Percentiles rank a stretch among this genome's conserved stretches.
Conservation (phyloP, 2,888 invertebrate species). For the Latrodectus elegans region DNA sequence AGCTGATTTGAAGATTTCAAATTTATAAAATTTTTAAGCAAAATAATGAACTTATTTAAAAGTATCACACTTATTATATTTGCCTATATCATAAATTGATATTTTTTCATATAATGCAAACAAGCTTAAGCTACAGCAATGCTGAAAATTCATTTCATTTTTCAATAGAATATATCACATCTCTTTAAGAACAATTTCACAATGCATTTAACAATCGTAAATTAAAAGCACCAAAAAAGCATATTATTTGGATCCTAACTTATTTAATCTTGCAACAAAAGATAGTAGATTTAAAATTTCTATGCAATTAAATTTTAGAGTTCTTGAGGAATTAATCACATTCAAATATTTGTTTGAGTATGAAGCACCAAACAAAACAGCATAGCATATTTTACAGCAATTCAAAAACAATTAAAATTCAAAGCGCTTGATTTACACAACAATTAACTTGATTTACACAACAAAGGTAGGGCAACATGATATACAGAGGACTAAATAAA, state of each 20-base stretch:
- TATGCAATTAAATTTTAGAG: too few relatives aligned
- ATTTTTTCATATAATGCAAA: background rate
- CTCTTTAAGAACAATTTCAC: background rate
- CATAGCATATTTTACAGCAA: background rate
- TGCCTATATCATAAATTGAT: background rate
- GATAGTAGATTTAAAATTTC: too few relatives aligned
- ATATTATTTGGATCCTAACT: background rate
- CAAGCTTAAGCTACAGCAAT: background rate
- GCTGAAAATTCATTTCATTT: background rate
- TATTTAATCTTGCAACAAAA: too few relatives aligned
- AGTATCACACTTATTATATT: background rate
- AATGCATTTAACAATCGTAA: background rate
- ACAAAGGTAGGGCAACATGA: background rate
- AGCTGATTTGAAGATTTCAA: background rate
- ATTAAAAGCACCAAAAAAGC: background rate
- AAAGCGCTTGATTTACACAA: background rate
- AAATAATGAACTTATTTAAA: background rate
- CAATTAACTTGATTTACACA: background rate
- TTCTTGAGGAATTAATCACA: too few relatives aligned
- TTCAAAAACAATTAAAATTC: constrained; percentile 4
- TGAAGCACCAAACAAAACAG: too few relatives aligned
- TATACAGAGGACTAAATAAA: constrained; percentile 6
- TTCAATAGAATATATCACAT: background rate
- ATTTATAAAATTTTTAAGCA: background rate
- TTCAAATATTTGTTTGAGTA: too few relatives aligned